These are phyloP conservation scores for Microctonus aethiopoides DNA, from an alignment of 2,888 invertebrate species.

Conservation along the genomic window DNA sequence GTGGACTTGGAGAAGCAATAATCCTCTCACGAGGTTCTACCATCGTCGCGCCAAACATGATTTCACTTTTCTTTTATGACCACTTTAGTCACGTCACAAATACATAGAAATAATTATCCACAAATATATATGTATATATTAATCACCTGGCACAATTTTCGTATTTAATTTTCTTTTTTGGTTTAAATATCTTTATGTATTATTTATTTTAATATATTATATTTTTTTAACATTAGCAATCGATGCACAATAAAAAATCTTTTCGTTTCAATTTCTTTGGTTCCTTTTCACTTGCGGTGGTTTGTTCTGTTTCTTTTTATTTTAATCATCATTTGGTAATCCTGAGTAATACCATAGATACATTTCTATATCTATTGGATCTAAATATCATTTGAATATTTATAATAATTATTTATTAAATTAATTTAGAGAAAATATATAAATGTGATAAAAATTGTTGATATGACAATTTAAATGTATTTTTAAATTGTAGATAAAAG, in stretches of 20 bases:
- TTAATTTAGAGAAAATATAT: neutral
- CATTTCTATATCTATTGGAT: conserved; percentile 53
- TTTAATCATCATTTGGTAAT: neutral
- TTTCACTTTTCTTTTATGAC: conserved; percentile 31
- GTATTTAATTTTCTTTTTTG: conserved; percentile 4
- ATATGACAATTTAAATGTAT: neutral
- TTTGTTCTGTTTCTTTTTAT: conserved; percentile 1
- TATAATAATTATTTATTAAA: neutral
- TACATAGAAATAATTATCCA: neutral
- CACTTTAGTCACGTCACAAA: conserved; percentile 26
- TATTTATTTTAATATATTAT: neutral
- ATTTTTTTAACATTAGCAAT: neutral
- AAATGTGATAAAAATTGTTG: conserved; percentile 4
- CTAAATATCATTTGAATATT: conserved; percentile 38
- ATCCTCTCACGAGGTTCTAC: conserved; percentile 60
- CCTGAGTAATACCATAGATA: conserved; percentile 46
- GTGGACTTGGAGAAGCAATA: conserved; percentile 43
- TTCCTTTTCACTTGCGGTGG: conserved; percentile 31
- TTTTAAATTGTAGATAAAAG: neutral
- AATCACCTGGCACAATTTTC: neutral
- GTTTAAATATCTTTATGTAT: neutral
- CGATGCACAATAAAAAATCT: too few species aligned
- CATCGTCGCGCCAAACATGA: conserved; percentile 58
- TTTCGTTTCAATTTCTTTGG: conserved; percentile 37
- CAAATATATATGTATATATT: neutral